A percentile compares a stretch with the other conserved stretches of the same genome.
Conservation (phyloP, 2,888 invertebrate genomes). For the Scelioninae gen. 1 region DNA sequence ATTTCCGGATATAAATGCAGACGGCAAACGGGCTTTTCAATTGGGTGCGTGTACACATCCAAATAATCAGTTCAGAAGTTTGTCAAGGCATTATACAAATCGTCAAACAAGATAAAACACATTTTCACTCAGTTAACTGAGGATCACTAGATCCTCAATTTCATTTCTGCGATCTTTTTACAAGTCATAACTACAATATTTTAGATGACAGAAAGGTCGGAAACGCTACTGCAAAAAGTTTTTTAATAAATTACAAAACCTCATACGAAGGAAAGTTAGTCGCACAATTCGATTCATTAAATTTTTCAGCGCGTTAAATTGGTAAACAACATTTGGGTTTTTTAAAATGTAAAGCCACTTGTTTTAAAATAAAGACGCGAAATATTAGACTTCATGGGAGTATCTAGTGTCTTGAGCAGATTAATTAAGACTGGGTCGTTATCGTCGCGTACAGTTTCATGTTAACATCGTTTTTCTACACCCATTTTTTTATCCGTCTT, state of each 20-base stretch:
- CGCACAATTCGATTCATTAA: conserved; percentile 2
- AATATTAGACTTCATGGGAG: conserved; percentile 51
- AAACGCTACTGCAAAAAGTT: conserved; percentile 2
- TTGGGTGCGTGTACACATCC: conserved; percentile 5
- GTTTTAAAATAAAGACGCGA: conserved; percentile 19
- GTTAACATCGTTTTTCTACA: conserved; percentile 30
- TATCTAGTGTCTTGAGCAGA: conserved; percentile 72
- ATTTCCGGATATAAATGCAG: conserved; percentile 44
- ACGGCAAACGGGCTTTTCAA: conserved; percentile 27
- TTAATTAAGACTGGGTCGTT: conserved; percentile 73
- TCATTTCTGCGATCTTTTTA: background rate
- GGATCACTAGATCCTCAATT: background rate
- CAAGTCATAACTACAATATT: background rate
- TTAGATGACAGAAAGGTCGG: background rate
- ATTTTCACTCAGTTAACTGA: background rate
- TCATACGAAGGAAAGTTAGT: conserved; percentile 1
- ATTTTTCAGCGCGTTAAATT: conserved; percentile 7
- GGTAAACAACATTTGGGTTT: conserved; percentile 14
- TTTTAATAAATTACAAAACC: conserved; percentile 6
- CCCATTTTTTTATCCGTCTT: background rate
- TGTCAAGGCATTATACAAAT: background rate
- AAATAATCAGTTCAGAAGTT: conserved; percentile 7
- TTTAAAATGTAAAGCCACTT: conserved; percentile 11
- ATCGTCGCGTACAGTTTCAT: conserved; percentile 29
- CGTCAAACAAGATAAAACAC: too few relatives aligned